Base-by-base conservation (phyloP, 1,140 invertebrate genomes). In the Agraylea sexmaculata region DNA sequence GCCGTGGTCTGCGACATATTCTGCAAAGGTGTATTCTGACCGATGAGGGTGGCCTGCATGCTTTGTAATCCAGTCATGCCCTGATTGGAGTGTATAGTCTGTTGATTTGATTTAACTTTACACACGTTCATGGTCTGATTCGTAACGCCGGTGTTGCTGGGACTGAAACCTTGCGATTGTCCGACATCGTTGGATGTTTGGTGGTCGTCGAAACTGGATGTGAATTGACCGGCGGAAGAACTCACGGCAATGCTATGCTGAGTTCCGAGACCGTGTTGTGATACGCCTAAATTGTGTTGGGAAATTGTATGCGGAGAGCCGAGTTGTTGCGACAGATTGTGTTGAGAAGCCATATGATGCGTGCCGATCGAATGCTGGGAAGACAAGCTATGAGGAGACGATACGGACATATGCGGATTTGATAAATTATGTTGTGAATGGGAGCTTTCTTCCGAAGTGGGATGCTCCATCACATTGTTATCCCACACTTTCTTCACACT, bases 401-500 rank as follows among this genome's bases (percentile, higher is more conserved):
- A 66, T 58, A 45, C 64, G 56, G 34, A 42, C 49, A 46, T 65
- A 47, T 44, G 65, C 59, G 45, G 47, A 1, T 43, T 13, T 4
- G 42, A 20, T 7, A 49, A 60, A 37, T 55, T 66, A 46, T 62
- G 64, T 36, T 58, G 70, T 49, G 53, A 65, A 55, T 60, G 68
- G 1, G 54, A 55, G 39, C 55, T 64, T 42, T 73, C 58, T 39
- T 66, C 66, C 11, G 52, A 40, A 44, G 60, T 69, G 28, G 71
- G 69, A 48, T 81, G 78, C 39, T 84, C 81, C 66, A 77, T 73
- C 2, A 75, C 70, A 27, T 73, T 71, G 56, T 71, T 78, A 51
- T 86, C 83, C 83, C 83, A 87, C 30, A 84, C 85, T 60, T 88
- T 92, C 62, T 93, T 93, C 3, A 92, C 89, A 37, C 87, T 89